phyloP scores from a whole-genome alignment of 2,888 invertebrate genomes.

The Agrypnus murinus region DNA sequence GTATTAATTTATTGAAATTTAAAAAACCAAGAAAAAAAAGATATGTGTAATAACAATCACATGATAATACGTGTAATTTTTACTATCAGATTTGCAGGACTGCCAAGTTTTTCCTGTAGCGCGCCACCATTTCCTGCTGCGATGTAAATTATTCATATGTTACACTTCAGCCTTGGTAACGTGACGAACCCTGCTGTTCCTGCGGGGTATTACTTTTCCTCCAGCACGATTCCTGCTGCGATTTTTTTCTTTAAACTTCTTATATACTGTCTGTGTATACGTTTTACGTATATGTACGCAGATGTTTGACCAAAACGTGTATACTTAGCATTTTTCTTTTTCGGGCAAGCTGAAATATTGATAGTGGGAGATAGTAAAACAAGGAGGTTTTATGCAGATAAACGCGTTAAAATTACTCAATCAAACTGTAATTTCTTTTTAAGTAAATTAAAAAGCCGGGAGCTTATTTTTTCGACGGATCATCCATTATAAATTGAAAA shows the following conservation, averaged over 20 bases:
- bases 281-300: too few species aligned
- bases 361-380: too few species aligned
- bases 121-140: slow-evolving; percentile 58
- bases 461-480: slow-evolving; percentile 55
- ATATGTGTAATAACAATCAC: slow-evolving; percentile 54
- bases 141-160: slow-evolving; percentile 66
- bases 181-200: slow-evolving; percentile 52
- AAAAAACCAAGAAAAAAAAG: neutral
- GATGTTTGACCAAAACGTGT: neutral
- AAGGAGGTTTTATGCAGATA: slow-evolving; percentile 6
- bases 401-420: slow-evolving; percentile 29
- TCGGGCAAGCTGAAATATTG: neutral
- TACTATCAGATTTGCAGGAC: slow-evolving; percentile 58
- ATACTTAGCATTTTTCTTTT: neutral
- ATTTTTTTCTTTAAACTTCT: slow-evolving; percentile 34
- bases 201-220: slow-evolving; percentile 11
- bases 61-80: slow-evolving; percentile 60
- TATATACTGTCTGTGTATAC: neutral
- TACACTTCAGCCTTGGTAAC: slow-evolving; percentile 64
- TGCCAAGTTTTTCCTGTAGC: slow-evolving; percentile 54
- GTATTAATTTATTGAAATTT: neutral
- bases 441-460: slow-evolving; percentile 47
- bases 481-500: slow-evolving; percentile 58
- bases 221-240: slow-evolving; percentile 32
- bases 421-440: slow-evolving; percentile 47